Percentiles rank a stretch among this genome's conserved stretches.
These are phyloP conservation scores for Oryzias melastigma DNA, from an alignment of 2,113 vertebrate genomes.

Conservation along the genomic window DNA sequence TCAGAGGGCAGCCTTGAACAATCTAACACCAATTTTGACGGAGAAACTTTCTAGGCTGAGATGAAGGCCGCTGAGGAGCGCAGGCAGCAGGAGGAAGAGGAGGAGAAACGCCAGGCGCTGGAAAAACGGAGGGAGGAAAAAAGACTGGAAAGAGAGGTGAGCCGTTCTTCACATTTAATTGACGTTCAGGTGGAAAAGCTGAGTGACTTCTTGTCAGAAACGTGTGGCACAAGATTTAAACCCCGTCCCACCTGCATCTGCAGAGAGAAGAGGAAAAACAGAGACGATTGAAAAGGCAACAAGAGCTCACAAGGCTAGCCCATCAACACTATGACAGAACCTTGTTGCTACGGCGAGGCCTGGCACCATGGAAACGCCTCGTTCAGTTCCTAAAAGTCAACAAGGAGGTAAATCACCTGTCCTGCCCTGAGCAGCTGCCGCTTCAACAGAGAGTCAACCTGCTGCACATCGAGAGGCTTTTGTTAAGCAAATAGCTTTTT, in stretches of 20 bases:
- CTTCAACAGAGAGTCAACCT: neutral
- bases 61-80: slow-evolving; percentile 85
- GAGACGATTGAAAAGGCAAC: slow-evolving; percentile 74
- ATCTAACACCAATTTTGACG: neutral
- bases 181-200: neutral
- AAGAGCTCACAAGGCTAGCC: slow-evolving; percentile 77
- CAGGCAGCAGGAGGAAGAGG: slow-evolving; percentile 75
- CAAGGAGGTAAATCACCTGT: slow-evolving; percentile 70
- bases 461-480: neutral
- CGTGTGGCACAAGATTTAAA: slow-evolving; percentile 5
- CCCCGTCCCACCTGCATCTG: neutral
- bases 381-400: slow-evolving; percentile 73
- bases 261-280: slow-evolving; percentile 88
- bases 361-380: slow-evolving; percentile 87
- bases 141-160: slow-evolving; percentile 83
- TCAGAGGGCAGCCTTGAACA: neutral
- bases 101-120: slow-evolving; percentile 79
- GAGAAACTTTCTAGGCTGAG: slow-evolving; percentile 76
- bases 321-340: slow-evolving; percentile 77
- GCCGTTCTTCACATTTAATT: slow-evolving; percentile 19
- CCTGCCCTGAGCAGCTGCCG: slow-evolving; percentile 2
- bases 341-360: slow-evolving; percentile 79
- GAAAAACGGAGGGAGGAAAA: slow-evolving; percentile 82
- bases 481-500: too few species aligned
- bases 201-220: neutral